A percentile compares a stretch with the other conserved stretches of the same genome.
Conservation (phyloP, 2,113 vertebrate species). For the Mormyrus iriodes region DNA sequence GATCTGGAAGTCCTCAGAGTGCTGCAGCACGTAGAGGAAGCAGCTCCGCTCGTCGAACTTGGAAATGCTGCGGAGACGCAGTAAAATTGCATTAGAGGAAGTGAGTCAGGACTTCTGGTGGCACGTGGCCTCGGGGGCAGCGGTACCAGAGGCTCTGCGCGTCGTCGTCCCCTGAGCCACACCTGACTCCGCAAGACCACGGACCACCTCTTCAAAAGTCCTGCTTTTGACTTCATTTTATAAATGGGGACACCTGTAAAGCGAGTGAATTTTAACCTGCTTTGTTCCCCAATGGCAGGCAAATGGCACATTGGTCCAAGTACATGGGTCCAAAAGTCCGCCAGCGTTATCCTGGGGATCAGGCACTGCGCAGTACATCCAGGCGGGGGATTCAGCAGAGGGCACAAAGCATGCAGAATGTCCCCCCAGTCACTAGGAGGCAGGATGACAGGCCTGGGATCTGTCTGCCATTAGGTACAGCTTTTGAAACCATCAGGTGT, state of each 20-base stretch:
- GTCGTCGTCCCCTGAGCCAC: background rate
- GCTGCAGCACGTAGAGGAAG: slow-evolving; percentile 93
- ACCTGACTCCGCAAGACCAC: background rate
- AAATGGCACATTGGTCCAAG: background rate
- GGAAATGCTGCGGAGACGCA: slow-evolving; percentile 75
- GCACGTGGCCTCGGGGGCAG: background rate
- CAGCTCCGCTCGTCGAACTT: slow-evolving; percentile 96
- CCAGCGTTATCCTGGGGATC: background rate
- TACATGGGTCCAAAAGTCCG: background rate
- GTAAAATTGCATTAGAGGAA: slow-evolving; percentile 12
- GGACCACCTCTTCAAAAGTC: background rate
- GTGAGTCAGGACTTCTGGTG: background rate
- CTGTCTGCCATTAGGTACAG: background rate
- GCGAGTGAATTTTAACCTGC: background rate
- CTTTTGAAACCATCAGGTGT: background rate
- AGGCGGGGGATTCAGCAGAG: background rate
- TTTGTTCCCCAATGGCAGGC: background rate
- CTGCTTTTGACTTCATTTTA: background rate
- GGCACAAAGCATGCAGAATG: slow-evolving; percentile 4
- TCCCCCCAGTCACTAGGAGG: slow-evolving; percentile 33
- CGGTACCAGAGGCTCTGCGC: background rate
- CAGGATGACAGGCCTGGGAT: slow-evolving; percentile 38
- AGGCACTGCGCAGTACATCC: background rate
- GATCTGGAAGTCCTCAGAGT: slow-evolving; percentile 96
- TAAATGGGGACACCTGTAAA: background rate